Conservation (phyloP, 2,888 invertebrate species). For the Dimorphilus gyrociliatus region DNA sequence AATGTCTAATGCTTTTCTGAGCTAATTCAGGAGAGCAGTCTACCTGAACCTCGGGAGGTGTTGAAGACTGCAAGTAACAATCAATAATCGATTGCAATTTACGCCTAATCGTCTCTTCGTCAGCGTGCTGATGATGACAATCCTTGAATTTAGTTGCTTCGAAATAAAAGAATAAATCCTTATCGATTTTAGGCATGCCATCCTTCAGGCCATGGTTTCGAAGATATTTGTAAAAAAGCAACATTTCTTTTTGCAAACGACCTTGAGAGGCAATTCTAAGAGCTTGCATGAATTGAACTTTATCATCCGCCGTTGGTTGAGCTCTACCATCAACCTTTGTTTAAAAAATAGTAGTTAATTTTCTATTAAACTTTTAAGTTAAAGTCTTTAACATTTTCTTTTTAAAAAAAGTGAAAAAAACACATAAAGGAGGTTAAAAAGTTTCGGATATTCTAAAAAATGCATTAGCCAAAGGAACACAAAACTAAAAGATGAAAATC, state of each 20-base stretch:
- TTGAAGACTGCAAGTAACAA: constrained; percentile 28
- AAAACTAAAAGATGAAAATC: no score
- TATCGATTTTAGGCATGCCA: constrained; percentile 27
- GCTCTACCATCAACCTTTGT: constrained; percentile 9
- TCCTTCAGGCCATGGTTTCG: constrained; percentile 31
- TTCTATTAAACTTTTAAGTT: no score
- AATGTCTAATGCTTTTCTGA: constrained; percentile 21
- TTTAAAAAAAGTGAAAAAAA: no score
- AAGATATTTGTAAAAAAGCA: constrained; percentile 34
- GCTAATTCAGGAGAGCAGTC: constrained; percentile 23
- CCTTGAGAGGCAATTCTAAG: constrained; percentile 24
- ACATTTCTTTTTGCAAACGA: constrained; percentile 23
- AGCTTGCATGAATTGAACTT: constrained; percentile 25
- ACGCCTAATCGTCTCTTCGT: constrained; percentile 28
- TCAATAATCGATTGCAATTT: constrained; percentile 31
- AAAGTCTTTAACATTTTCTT: no score
- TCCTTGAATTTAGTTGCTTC: constrained; percentile 37
- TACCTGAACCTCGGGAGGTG: constrained; percentile 27
- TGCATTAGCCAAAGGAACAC: no score
- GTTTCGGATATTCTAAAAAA: no score
- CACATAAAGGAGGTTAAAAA: no score
- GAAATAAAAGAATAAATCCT: constrained; percentile 34
- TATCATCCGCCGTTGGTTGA: constrained; percentile 28
- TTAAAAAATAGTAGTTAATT: no score
- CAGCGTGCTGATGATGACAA: constrained; percentile 24